Evolutionary conservation across 2,113 vertebrate species (phyloP).

Genomic region (Ceuthmochares aereus): DNA sequence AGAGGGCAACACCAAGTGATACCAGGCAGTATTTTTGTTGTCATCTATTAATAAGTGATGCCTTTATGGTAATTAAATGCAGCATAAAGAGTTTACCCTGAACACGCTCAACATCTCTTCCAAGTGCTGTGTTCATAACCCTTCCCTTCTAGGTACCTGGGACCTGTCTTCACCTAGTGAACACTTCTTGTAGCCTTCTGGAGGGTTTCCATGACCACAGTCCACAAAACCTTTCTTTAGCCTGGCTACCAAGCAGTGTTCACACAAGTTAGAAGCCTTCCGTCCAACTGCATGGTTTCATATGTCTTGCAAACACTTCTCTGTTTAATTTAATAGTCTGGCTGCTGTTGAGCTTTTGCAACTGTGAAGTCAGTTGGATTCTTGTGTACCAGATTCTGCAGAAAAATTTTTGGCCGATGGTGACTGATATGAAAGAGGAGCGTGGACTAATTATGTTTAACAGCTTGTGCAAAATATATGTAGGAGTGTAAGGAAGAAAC

Average conservation of each 20-base stretch:
- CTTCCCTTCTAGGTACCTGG: not conserved
- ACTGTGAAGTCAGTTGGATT: not conserved
- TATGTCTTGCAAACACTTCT: not conserved
- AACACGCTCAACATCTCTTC: not conserved
- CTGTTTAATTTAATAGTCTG: not conserved
- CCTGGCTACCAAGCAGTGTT: not conserved
- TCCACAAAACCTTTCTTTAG: not conserved
- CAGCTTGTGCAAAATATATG: conserved; percentile 58
- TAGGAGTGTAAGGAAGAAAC: conserved; percentile 67
- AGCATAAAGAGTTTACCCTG: not conserved
- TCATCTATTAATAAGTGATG: not conserved
- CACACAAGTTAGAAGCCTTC: not conserved
- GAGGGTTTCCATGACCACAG: not conserved
- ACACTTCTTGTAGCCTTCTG: not conserved
- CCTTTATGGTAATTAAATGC: not conserved
- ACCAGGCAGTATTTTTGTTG: not conserved
- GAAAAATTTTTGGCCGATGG: not conserved
- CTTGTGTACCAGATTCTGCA: not conserved
- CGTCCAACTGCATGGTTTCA: not conserved
- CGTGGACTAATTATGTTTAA: conserved; percentile 37
- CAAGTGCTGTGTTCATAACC: not conserved
- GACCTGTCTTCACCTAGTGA: not conserved
- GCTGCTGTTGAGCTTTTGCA: not conserved
- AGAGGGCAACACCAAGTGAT: not conserved
- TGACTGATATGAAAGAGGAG: not conserved